These are phyloP conservation scores for Steinernema carpocapsae DNA, from an alignment of 2,888 invertebrate genomes.

Conservation along the genomic window DNA sequence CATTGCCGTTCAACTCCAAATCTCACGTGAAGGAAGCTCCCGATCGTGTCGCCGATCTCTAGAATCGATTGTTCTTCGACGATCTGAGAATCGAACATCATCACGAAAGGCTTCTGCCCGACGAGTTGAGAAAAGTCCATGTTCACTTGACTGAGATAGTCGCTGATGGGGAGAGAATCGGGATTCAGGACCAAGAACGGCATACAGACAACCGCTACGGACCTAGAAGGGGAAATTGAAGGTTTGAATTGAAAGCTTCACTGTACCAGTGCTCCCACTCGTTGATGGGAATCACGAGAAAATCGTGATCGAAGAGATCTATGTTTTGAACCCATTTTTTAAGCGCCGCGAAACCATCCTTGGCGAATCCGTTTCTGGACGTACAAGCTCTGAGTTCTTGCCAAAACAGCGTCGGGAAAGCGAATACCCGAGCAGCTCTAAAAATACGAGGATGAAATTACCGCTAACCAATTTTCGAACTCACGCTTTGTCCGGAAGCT, in stretches of 20 bases:
- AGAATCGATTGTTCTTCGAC: slow-evolving; percentile 48
- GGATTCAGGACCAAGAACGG: slow-evolving; percentile 47
- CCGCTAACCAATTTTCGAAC: neutral
- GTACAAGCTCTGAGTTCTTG: slow-evolving; percentile 49
- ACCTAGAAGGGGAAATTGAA: too few relatives aligned
- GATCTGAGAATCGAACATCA: slow-evolving; percentile 58
- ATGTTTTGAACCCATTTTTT: slow-evolving; percentile 59
- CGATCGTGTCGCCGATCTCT: slow-evolving; percentile 50
- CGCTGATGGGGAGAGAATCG: slow-evolving; percentile 22
- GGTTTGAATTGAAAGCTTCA: too few relatives aligned
- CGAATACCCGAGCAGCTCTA: slow-evolving; percentile 52
- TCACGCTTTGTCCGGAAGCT: slow-evolving; percentile 54
- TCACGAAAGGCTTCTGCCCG: slow-evolving; percentile 39
- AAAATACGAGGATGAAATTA: slow-evolving; percentile 13
- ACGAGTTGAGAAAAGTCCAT: slow-evolving; percentile 3
- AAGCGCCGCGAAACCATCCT: slow-evolving; percentile 50
- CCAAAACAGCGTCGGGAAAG: slow-evolving; percentile 59
- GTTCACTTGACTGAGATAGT: slow-evolving; percentile 10
- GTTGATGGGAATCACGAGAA: slow-evolving; percentile 61
- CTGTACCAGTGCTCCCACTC: slow-evolving; percentile 64
- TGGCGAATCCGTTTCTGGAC: neutral
- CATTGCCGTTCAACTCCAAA: neutral
- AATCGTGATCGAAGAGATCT: slow-evolving; percentile 63
- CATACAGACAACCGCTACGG: slow-evolving; percentile 55
- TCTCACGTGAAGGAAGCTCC: slow-evolving; percentile 53